Conservation (phyloP, 2,888 invertebrate species). For the Saturnia pavonia region DNA sequence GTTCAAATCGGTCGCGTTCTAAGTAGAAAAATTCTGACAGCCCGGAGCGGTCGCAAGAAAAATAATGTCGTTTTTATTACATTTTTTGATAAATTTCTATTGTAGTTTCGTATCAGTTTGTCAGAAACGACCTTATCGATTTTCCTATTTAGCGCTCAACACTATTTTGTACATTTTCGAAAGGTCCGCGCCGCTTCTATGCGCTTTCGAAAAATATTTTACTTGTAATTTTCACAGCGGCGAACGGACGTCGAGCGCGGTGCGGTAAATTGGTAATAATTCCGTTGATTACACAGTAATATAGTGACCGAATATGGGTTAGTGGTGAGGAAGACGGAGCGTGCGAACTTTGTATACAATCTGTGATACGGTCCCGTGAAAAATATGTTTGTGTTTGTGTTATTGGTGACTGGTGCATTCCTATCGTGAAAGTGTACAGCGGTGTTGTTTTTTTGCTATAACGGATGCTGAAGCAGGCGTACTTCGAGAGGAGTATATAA, state of each 20-base stretch:
- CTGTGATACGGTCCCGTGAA: constrained; percentile 52
- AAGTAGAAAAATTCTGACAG: constrained; percentile 78
- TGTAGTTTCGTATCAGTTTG: constrained; percentile 72
- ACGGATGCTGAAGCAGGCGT: constrained; percentile 54
- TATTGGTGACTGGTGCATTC: constrained; percentile 58
- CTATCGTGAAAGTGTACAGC: constrained; percentile 67
- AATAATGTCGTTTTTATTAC: constrained; percentile 82
- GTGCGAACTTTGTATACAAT: constrained; percentile 52
- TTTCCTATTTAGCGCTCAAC: constrained; percentile 77
- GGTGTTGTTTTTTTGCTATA: constrained; percentile 64
- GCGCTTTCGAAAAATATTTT: constrained; percentile 80
- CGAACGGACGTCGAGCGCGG: constrained; percentile 73
- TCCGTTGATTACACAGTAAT: constrained; percentile 77
- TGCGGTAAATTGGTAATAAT: constrained; percentile 79
- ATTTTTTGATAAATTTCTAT: constrained; percentile 81
- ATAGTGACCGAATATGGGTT: constrained; percentile 77
- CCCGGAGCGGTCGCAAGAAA: constrained; percentile 70
- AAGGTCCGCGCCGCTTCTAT: constrained; percentile 73
- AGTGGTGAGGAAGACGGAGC: constrained; percentile 65
- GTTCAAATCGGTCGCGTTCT: constrained; percentile 52
- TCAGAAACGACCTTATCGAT: constrained; percentile 75
- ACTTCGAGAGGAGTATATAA: constrained; percentile 30
- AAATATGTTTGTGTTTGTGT: constrained; percentile 47
- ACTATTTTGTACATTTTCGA: constrained; percentile 78
- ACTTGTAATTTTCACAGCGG: constrained; percentile 64